These are phyloP conservation scores for Drosophila serrata DNA, from an alignment of 1,140 invertebrate genomes.

Conservation along the genomic window DNA sequence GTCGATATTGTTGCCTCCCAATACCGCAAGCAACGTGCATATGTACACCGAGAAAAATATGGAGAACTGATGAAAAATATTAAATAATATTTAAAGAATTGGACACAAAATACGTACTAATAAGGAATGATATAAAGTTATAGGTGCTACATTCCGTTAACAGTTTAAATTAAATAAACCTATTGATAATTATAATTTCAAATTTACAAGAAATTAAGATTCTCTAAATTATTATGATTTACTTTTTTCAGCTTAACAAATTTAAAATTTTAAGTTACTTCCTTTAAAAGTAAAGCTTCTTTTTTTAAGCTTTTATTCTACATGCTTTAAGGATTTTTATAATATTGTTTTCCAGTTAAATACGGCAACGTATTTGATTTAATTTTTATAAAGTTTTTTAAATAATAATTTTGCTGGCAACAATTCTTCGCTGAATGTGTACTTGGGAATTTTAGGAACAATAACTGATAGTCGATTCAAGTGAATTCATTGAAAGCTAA, in stretches of 20 bases:
- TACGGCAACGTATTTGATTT: no score
- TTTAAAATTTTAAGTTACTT: background rate
- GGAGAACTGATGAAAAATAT: background rate
- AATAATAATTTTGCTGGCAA: background rate
- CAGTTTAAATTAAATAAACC: background rate
- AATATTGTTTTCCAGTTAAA: no score
- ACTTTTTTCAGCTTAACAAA: background rate
- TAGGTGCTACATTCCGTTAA: background rate
- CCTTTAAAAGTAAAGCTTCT: no score
- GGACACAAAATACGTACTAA: background rate
- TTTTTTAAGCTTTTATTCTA: background rate
- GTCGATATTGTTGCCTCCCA: slow-evolving; percentile 39
- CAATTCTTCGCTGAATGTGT: no score
- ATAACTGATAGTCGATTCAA: no score
- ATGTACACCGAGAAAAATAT: slow-evolving; percentile 2
- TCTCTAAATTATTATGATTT: background rate
- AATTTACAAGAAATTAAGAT: background rate
- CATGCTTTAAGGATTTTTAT: background rate
- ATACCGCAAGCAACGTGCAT: slow-evolving; percentile 27
- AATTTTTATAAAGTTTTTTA: background rate
- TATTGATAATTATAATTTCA: background rate
- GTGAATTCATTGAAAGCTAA: no score
- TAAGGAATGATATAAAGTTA: background rate
- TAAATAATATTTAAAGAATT: background rate
- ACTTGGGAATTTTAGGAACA: no score